Evolutionary conservation across 2,888 invertebrate genomes (phyloP).

Genomic region (Melieria omissa): DNA sequence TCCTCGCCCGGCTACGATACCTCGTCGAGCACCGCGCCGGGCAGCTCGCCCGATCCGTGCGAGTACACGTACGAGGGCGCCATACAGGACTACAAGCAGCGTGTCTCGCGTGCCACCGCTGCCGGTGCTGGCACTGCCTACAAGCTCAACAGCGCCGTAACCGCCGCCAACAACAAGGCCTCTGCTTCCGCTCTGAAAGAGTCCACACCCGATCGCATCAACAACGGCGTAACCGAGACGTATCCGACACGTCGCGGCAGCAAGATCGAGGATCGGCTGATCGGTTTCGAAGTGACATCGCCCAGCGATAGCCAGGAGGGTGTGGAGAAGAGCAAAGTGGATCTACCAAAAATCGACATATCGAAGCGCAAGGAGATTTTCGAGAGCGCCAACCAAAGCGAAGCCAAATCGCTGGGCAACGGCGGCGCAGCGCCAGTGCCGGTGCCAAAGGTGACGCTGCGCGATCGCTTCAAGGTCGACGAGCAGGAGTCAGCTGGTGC

Average conservation of each 20-base stretch:
- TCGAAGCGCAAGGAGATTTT: constrained; percentile 85
- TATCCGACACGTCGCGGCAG: constrained; percentile 67
- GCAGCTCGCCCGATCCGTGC: constrained; percentile 77
- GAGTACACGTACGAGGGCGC: constrained; percentile 90
- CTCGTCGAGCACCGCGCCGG: constrained; percentile 75
- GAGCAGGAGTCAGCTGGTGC: constrained; percentile 11
- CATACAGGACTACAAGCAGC: constrained; percentile 85
- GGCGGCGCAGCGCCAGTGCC: constrained; percentile 18
- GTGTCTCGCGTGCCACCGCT: constrained; percentile 72
- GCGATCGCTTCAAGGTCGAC: constrained; percentile 51
- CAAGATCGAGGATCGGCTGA: constrained; percentile 74
- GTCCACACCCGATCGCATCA: constrained; percentile 66
- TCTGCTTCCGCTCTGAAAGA: constrained; percentile 61
- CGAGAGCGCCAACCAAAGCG: constrained; percentile 66
- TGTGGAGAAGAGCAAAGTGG: constrained; percentile 65
- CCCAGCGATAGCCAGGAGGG: constrained; percentile 64
- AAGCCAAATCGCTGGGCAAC: constrained; percentile 37
- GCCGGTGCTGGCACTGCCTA: constrained; percentile 31
- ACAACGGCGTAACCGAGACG: constrained; percentile 64
- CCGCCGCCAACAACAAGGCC: constrained; percentile 12
- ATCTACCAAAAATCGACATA: constrained; percentile 83
- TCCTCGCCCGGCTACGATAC: constrained; percentile 73
- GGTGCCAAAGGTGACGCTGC: constrained; percentile 51
- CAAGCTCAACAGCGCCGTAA: constrained; percentile 38
- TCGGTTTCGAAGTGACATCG: constrained; percentile 70